Evolutionary conservation across 2,113 vertebrate genomes (phyloP).

Genomic region (Gnathochromis pfefferi): DNA sequence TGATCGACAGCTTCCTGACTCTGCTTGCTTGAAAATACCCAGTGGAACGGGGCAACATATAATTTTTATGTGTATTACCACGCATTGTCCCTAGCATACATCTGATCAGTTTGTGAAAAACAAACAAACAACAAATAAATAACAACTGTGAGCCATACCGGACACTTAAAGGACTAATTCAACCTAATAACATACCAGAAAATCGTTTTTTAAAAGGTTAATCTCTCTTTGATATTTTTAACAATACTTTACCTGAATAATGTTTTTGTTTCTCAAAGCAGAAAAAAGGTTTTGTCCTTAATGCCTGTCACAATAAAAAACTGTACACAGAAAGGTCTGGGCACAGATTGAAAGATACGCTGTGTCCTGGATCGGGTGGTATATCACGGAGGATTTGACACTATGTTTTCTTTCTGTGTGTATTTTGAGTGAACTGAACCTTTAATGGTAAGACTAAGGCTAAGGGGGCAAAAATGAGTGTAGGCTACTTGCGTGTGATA

Average conservation of each 20-base stretch:
- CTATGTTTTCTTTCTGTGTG: neutral
- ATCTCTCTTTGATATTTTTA: neutral
- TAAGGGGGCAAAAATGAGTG: neutral
- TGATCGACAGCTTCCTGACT: neutral
- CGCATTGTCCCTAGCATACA: neutral
- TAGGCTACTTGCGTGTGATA: neutral
- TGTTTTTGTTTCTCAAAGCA: neutral
- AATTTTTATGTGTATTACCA: neutral
- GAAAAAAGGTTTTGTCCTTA: neutral
- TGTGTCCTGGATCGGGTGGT: neutral
- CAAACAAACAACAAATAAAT: neutral
- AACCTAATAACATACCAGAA: neutral
- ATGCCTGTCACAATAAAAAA: neutral
- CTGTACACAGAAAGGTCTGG: neutral
- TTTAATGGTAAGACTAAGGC: neutral
- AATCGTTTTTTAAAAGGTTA: neutral
- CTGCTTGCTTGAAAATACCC: neutral
- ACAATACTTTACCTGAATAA: neutral
- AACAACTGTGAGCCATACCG: neutral
- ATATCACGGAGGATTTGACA: neutral
- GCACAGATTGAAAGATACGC: neutral
- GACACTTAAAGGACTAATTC: neutral
- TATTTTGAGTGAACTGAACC: neutral
- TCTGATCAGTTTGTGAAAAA: neutral
- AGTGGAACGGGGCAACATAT: neutral